Percentiles rank a stretch among this genome's conserved stretches.
phyloP scores from a whole-genome alignment of 2,797 vertebrate species.

The Chaenodraco wilsoni region DNA sequence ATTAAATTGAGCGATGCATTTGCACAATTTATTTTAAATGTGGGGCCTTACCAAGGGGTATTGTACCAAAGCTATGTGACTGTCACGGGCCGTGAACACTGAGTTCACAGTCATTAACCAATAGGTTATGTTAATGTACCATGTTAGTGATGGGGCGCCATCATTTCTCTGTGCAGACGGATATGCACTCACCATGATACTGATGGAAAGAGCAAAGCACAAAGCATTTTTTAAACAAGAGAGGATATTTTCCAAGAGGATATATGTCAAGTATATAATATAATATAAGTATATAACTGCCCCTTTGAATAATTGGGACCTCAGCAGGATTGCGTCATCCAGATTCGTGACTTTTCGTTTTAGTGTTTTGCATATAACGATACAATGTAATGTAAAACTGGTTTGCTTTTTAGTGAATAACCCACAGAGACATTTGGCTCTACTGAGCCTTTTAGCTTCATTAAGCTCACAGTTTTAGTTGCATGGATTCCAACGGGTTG shows the following conservation, averaged over 20 bases:
- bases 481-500: constrained; percentile 12
- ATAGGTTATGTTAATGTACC: constrained; percentile 58
- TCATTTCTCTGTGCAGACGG: constrained; percentile 26
- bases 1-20: constrained; percentile 62
- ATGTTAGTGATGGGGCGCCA: constrained; percentile 35
- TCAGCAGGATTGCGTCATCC: neutral
- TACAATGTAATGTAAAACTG: neutral
- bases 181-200: constrained; percentile 3
- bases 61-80: constrained; percentile 43
- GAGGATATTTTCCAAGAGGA: neutral
- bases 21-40: constrained; percentile 57
- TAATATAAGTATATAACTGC: neutral
- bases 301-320: neutral
- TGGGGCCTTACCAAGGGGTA: constrained; percentile 22
- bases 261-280: neutral
- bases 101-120: constrained; percentile 66
- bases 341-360: neutral
- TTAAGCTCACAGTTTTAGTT: constrained; percentile 27
- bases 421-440: neutral
- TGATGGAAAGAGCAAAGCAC: constrained; percentile 16
- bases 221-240: constrained; percentile 37
- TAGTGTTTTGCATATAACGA: neutral
- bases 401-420: neutral
- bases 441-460: constrained; percentile 4
- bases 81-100: constrained; percentile 48